Conservation (phyloP, 2,888 invertebrate genomes). For the Abrostola triplasia region DNA sequence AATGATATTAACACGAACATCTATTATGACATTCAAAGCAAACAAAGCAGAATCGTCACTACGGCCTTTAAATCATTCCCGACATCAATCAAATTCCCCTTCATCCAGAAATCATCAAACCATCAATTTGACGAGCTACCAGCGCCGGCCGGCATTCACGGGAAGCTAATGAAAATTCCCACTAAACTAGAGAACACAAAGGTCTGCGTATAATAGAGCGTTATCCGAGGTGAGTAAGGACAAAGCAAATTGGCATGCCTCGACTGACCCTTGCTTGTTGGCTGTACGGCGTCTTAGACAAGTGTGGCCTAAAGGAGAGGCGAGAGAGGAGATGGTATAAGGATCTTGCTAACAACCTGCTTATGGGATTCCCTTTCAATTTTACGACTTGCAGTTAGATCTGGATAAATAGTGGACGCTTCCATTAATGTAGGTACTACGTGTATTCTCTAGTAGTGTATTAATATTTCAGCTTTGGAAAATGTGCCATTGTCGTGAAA, state of each 20-base stretch:
- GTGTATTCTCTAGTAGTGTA: too few species aligned
- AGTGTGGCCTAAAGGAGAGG: constrained; percentile 47
- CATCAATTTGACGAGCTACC: constrained; percentile 40
- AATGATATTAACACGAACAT: neutral
- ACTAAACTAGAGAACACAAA: constrained; percentile 48
- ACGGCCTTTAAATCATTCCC: neutral
- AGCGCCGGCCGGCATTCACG: constrained; percentile 42
- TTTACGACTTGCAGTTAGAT: too few species aligned
- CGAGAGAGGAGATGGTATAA: constrained; percentile 10
- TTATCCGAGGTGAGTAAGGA: constrained; percentile 64
- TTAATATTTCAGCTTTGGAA: too few species aligned
- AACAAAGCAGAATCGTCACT: neutral
- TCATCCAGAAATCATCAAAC: constrained; percentile 24
- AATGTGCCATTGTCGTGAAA: too few species aligned
- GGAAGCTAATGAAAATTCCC: constrained; percentile 53
- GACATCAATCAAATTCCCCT: constrained; percentile 4
- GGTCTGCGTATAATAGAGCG: constrained; percentile 59
- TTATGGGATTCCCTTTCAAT: too few species aligned
- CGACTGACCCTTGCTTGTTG: constrained; percentile 76
- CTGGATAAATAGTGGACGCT: too few species aligned
- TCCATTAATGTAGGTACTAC: too few species aligned
- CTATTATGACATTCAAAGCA: neutral
- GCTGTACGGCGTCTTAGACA: constrained; percentile 61
- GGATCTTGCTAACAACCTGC: too few species aligned
- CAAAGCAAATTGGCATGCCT: constrained; percentile 74